These are phyloP conservation scores for Diplazon laetatorius DNA, from an alignment of 2,888 invertebrate species.

Conservation along the genomic window DNA sequence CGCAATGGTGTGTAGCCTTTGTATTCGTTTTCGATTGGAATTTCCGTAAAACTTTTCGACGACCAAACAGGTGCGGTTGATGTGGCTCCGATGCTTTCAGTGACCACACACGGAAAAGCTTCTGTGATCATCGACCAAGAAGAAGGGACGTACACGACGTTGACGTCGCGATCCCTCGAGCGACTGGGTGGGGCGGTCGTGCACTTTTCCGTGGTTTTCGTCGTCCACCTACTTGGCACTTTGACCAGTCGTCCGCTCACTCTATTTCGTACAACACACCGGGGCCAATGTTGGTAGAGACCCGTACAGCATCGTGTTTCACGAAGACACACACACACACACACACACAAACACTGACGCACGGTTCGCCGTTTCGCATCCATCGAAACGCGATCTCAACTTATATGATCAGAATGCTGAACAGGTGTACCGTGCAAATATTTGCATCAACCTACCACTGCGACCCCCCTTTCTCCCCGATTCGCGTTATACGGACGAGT, in stretches of 20 bases:
- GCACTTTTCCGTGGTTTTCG: conserved; percentile 46
- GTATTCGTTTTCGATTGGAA: too few species aligned
- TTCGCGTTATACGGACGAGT: conserved; percentile 28
- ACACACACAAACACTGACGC: too few species aligned
- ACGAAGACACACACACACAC: conserved; percentile 31
- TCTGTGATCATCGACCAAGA: conserved; percentile 15
- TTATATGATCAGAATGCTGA: conserved; percentile 41
- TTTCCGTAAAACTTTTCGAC: conserved; percentile 27
- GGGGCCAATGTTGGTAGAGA: conserved; percentile 5
- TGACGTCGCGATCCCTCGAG: conserved; percentile 50
- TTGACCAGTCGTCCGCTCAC: conserved; percentile 30
- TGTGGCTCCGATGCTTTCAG: conserved; percentile 15
- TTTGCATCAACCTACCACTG: conserved; percentile 45
- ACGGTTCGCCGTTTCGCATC: conserved; percentile 10
- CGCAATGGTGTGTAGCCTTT: too few species aligned
- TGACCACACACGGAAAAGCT: conserved; percentile 29
- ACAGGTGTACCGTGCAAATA: conserved; percentile 50
- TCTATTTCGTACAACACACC: conserved; percentile 22
- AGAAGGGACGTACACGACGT: conserved; percentile 30
- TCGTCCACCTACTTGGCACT: conserved; percentile 44
- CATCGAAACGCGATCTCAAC: conserved; percentile 51
- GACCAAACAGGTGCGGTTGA: conserved; percentile 7
- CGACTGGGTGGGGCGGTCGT: conserved; percentile 33
- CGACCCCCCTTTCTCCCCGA: not conserved
- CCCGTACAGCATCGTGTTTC: not conserved